Percentiles rank a stretch among this genome's conserved stretches.
These are phyloP conservation scores for Crotalus tigris DNA, from an alignment of 2,113 vertebrate genomes.

Conservation along the genomic window DNA sequence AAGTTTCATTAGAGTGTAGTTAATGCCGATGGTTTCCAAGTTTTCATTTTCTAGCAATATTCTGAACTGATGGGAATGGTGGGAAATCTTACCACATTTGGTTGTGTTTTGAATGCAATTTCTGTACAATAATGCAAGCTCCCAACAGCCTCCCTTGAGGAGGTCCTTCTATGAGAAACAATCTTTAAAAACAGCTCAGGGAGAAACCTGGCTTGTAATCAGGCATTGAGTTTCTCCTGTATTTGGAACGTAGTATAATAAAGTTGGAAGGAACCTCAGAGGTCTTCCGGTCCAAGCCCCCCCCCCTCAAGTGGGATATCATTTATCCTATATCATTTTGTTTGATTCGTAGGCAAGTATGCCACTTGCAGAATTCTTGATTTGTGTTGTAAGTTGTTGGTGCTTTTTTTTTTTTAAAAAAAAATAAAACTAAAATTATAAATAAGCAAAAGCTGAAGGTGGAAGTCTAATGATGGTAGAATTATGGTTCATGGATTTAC, in stretches of 20 bases:
- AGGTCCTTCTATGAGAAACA: not conserved
- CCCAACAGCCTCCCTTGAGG: not conserved
- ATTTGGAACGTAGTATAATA: not conserved
- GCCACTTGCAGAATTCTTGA: too few relatives aligned
- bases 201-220: too few relatives aligned
- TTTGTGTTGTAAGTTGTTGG: not conserved
- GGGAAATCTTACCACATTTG: not conserved
- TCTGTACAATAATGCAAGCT: not conserved
- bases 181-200: not conserved
- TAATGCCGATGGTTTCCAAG: not conserved
- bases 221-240: not conserved
- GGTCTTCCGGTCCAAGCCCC: too few relatives aligned
- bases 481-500: not conserved
- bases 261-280: not conserved
- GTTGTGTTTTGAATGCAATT: not conserved
- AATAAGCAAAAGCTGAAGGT: not conserved
- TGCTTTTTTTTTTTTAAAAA: not conserved
- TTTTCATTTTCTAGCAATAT: not conserved
- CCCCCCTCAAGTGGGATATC: not conserved
- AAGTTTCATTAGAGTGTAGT: not conserved
- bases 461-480: not conserved
- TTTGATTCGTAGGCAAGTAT: not conserved
- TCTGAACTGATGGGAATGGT: not conserved
- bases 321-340: not conserved
- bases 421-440: not conserved